phyloP scores from a whole-genome alignment of 2,113 vertebrate species.

The Tyrannus savana region DNA sequence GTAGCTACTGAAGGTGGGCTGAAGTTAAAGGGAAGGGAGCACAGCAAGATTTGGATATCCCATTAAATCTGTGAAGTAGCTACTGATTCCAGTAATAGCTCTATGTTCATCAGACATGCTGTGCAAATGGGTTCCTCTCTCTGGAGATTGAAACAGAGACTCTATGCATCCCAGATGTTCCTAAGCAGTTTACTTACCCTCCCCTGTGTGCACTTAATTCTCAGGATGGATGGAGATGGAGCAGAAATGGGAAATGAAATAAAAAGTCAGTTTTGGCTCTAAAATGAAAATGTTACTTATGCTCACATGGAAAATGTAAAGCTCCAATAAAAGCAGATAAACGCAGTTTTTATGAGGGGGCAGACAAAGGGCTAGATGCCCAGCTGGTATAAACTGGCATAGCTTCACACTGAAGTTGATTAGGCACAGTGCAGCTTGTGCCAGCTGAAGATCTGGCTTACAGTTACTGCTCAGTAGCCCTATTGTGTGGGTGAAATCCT shows the following conservation, averaged over 20 bases:
- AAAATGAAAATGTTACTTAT: constrained; percentile 33
- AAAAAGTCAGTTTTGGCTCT: background rate
- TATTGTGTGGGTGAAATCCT: constrained; percentile 26
- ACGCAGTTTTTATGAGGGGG: constrained; percentile 48
- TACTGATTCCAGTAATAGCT: background rate
- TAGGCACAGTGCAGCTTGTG: constrained; percentile 19
- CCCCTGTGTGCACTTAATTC: background rate
- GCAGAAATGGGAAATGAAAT: constrained; percentile 26
- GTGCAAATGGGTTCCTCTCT: constrained; percentile 1
- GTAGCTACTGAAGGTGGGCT: background rate
- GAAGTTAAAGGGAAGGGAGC: background rate
- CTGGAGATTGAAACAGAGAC: background rate
- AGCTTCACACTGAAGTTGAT: constrained; percentile 59
- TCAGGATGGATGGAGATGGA: constrained; percentile 16
- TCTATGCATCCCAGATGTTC: constrained; percentile 19
- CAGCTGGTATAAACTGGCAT: constrained; percentile 62
- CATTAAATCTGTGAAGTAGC: background rate
- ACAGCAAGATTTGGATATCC: background rate
- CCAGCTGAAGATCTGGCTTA: constrained; percentile 54
- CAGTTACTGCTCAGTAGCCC: constrained; percentile 20
- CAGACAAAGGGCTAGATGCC: constrained; percentile 57
- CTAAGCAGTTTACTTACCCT: constrained; percentile 15
- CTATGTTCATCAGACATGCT: background rate
- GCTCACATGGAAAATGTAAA: constrained; percentile 28
- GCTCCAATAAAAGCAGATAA: constrained; percentile 50